phyloP scores from a whole-genome alignment of 2,113 vertebrate species.

The Odontesthes bonariensis region DNA sequence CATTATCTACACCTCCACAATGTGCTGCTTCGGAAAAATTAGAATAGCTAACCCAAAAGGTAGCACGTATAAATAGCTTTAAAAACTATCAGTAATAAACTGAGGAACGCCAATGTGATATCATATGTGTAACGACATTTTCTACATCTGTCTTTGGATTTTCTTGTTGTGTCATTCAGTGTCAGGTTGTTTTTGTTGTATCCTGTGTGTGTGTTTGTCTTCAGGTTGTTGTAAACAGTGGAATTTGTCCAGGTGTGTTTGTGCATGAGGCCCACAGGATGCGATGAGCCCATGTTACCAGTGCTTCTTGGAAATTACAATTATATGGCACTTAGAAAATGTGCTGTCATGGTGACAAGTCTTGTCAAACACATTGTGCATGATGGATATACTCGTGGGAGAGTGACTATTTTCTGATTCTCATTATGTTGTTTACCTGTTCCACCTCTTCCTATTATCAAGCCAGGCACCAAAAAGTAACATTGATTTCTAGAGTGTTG shows the following conservation, averaged over 20 bases:
- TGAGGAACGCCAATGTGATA: too few relatives aligned
- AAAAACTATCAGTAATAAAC: too few relatives aligned
- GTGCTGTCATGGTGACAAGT: constrained; percentile 74
- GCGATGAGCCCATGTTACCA: constrained; percentile 21
- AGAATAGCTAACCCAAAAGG: too few relatives aligned
- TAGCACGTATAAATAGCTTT: too few relatives aligned
- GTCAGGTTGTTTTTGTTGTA: not conserved
- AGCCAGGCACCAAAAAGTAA: constrained; percentile 1
- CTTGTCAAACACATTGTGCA: constrained; percentile 34
- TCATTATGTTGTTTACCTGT: constrained; percentile 42
- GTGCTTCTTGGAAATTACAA: constrained; percentile 36
- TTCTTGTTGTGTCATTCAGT: not conserved
- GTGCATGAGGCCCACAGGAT: constrained; percentile 22
- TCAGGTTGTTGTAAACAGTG: not conserved
- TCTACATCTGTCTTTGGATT: too few relatives aligned
- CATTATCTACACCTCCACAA: too few relatives aligned
- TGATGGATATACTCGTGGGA: constrained; percentile 24
- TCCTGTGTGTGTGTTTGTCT: not conserved
- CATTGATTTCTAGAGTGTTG: constrained; percentile 3
- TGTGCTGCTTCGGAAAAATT: too few relatives aligned
- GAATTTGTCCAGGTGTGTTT: constrained; percentile 45
- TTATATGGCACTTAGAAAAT: constrained; percentile 43
- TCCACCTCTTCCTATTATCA: constrained; percentile 29
- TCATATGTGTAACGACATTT: too few relatives aligned
- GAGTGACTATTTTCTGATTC: constrained; percentile 54